phyloP scores from a whole-genome alignment of 2,888 invertebrate genomes.

The Silvanus unidentatus region DNA sequence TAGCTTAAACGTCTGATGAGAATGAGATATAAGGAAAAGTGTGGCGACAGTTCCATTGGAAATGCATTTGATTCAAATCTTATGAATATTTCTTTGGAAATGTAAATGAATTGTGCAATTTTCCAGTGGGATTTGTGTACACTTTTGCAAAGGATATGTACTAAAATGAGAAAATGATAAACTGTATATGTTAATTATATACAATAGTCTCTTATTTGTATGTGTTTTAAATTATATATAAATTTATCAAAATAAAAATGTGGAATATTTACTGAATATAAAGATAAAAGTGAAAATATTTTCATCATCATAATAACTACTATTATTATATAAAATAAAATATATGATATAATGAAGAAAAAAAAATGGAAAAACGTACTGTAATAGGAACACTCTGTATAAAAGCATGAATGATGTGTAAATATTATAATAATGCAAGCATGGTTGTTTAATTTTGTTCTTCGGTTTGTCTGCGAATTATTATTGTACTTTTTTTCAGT shows the following conservation, averaged over 20 bases:
- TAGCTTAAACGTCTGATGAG: too few relatives aligned
- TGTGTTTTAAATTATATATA: conserved; percentile 32
- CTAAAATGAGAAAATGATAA: too few relatives aligned
- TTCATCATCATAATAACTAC: conserved; percentile 43
- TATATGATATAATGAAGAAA: conserved; percentile 1
- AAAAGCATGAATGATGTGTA: conserved; percentile 33
- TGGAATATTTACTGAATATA: conserved; percentile 7
- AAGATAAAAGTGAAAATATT: conserved; percentile 43
- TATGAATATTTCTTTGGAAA: too few relatives aligned
- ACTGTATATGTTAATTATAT: conserved; percentile 7
- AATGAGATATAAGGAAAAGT: too few relatives aligned
- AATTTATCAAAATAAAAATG: background rate
- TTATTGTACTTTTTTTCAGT: too few relatives aligned
- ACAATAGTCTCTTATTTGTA: conserved; percentile 41
- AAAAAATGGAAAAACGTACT: conserved; percentile 15
- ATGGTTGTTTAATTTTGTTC: too few relatives aligned
- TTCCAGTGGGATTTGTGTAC: too few relatives aligned
- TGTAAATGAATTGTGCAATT: too few relatives aligned
- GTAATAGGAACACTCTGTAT: conserved; percentile 17
- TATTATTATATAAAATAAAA: conserved; percentile 29
- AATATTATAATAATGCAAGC: conserved; percentile 18
- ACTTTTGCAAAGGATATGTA: too few relatives aligned
- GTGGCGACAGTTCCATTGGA: too few relatives aligned
- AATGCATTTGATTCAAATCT: too few relatives aligned
- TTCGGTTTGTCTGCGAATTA: too few relatives aligned